Evolutionary conservation across 2,113 vertebrate species (phyloP), one percentile per base, ranked within the genome.

Genomic region (Sus scrofa): DNA sequence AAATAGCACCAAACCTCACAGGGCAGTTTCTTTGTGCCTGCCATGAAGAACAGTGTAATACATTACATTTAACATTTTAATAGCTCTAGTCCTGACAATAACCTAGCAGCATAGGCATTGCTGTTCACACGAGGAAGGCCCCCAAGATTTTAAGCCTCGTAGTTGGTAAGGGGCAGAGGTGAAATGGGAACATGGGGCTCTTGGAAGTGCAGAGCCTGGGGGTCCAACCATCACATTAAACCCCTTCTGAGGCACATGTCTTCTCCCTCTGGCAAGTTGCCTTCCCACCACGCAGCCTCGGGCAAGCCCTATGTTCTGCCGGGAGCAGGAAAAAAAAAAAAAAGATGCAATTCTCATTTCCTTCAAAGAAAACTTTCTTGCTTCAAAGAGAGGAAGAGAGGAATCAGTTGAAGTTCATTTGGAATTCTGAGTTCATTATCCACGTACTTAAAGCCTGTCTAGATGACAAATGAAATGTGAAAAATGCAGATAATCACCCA

Each of bases 371-470:
- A 58, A 3, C 44, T 30, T 89, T 91, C 50, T 75, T 1, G 12
- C 27, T 89, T 82, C 78, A 75, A 22, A 74, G 65, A 93, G 62
- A 50, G 67, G 37, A 13, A 67, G 77, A n/a, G 73, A 83, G 86
- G 73, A 60, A 60, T 18, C 19, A 16, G 82, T 7, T 68, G 14
- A 79, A 71, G 89, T 93, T 91, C 97, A 63, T 75, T 52, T 77
- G 91, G 81, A 90, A 97, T 90, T 94, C 96, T 30, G 50, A 89
- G 89, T 88, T 97, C 94, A 78, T 94, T 88, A 91, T 86, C 85
- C 67, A 24, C 0, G 4, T 50, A 32, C 91, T 86, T 68, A 86
- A 27, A 77, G 73, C 60, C 91, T 95, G 97, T 91, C 95, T 56
- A 54, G 82, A 73, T 91, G 94, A 95, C 73, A 89, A 83, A 97